Percentiles rank a stretch among this genome's conserved stretches.
Evolutionary conservation across 2,888 invertebrate genomes (phyloP).

Genomic region (Tipula confusa): DNA sequence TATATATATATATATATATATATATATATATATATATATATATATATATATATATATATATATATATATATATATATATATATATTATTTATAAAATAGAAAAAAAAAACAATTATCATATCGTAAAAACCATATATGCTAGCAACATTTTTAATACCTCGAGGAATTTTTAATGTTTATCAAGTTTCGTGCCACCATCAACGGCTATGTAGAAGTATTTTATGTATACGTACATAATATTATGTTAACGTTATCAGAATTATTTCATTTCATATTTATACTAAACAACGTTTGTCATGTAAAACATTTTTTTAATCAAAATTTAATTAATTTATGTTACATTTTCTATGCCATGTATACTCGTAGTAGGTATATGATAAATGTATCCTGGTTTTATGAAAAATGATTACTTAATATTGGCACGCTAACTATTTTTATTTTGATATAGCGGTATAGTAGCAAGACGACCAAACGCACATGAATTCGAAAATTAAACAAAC

Average conservation of each 20-base stretch:
- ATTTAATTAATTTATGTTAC: slow-evolving; percentile 12
- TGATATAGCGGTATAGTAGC: background rate
- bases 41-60: too few relatives aligned
- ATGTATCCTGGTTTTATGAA: slow-evolving; percentile 6
- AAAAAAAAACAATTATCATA: background rate
- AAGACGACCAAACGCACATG: background rate
- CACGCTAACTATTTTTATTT: background rate
- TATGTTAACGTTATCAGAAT: background rate
- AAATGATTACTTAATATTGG: background rate
- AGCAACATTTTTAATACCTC: background rate
- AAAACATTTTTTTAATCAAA: slow-evolving; percentile 20
- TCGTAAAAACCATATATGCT: background rate
- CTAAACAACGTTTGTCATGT: background rate
- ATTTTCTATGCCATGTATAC: background rate
- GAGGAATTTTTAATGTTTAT: background rate
- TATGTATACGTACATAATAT: too few relatives aligned
- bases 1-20: too few relatives aligned
- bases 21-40: too few relatives aligned
- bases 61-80: too few relatives aligned
- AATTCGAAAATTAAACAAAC: background rate
- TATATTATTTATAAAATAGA: too few relatives aligned
- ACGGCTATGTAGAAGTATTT: background rate
- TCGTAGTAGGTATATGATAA: slow-evolving; percentile 9
- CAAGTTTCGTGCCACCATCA: background rate
- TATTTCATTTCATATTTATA: background rate